Evolutionary conservation across 2,888 invertebrate genomes (phyloP), one percentile per base, ranked within the genome.

Genomic region (Dicyrtoma fusca): DNA sequence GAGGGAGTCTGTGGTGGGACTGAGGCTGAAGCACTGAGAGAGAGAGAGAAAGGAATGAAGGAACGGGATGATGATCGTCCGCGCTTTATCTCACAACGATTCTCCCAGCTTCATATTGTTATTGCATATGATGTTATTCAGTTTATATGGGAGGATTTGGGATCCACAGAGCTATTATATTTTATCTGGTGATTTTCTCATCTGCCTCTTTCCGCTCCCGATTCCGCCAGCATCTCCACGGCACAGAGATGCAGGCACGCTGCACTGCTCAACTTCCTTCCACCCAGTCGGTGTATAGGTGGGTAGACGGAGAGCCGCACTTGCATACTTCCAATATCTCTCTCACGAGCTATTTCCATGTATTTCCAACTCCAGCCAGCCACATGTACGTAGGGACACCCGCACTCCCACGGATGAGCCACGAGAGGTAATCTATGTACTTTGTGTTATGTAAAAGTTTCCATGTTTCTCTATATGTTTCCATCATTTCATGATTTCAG

Each of bases 71-170:
- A 74, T 72, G 74, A 70, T 72, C 34, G 71, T 62, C 57, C 65
- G 17, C 69, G 72, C 72, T 75, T 77, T 77, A 77, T 77, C 77
- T 75, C 69, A 59, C 23, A 59, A 72, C 74, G 68, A 72, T 75
- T 65, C 47, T n/a, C 66, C 63, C 34, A 61, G 64, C 72, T 70
- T 77, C 73, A 77, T 77, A 77, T 76, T 77, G 77, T 77, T 77
- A 77, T 77, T 76, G 76, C 76, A 76, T 77, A 76, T 75, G 70
- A 74, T 77, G 76, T 74, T 75, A 76, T 77, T 77, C 77, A 73
- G 75, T 74, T 76, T 76, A 76, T 70, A 74, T 75, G 73, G 72
- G 21, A 70, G 77, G 74, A 75, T 72, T 75, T 75, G 59, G 69
- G 69, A 53, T 63, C 70, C 61, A 71, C 64, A 66, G 73, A 73